Conservation (phyloP, 2,797 vertebrate genomes). For the Molossus alvarezi region DNA sequence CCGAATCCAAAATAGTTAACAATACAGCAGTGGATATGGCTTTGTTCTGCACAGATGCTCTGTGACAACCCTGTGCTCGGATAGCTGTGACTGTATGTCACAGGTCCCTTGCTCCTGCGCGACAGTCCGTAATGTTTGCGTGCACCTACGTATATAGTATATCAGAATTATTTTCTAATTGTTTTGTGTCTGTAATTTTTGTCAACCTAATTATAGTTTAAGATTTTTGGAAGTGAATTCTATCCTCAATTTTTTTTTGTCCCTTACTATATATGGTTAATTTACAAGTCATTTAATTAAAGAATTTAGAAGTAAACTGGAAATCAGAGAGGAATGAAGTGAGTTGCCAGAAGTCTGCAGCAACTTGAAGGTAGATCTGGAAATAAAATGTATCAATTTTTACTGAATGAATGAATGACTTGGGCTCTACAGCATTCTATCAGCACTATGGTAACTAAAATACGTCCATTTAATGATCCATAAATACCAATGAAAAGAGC, state of each 20-base stretch:
- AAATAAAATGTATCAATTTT: conserved; percentile 16
- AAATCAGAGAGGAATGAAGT: conserved; percentile 39
- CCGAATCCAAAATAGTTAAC: neutral
- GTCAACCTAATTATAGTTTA: neutral
- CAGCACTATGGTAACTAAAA: neutral
- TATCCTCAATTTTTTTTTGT: neutral
- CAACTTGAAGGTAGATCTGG: neutral
- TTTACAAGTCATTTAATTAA: conserved; percentile 43
- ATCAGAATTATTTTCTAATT: conserved; percentile 60
- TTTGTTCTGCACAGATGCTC: neutral
- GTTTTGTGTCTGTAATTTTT: conserved; percentile 23
- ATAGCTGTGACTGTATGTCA: neutral
- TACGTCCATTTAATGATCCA: neutral
- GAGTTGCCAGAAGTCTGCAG: neutral
- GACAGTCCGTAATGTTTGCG: neutral
- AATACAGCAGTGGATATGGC: neutral
- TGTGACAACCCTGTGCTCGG: neutral
- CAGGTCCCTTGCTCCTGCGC: neutral
- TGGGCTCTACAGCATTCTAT: neutral
- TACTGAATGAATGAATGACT: neutral
- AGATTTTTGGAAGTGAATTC: conserved; percentile 27
- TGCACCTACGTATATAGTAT: neutral
- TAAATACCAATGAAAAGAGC: conserved; percentile 16
- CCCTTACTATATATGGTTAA: neutral
- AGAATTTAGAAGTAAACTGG: conserved; percentile 41